Evolutionary conservation across 1,140 invertebrate species (phyloP), one percentile per base, ranked within the genome.

Genomic region (Pogonus chalceus): DNA sequence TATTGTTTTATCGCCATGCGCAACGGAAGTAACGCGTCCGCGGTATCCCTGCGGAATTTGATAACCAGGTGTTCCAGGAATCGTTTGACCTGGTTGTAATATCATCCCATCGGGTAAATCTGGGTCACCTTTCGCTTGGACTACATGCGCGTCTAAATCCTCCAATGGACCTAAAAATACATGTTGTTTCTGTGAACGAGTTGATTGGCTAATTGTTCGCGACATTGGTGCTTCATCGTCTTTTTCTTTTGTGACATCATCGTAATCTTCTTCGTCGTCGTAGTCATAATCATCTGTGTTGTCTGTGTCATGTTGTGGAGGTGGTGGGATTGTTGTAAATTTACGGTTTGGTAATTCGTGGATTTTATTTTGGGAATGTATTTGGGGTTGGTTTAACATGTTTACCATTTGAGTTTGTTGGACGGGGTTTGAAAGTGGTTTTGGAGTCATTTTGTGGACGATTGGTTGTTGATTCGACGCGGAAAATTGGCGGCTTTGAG

Each of bases 41-140:
- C 83, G 74, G 58, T 84, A 82, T n/a, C 82, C 82, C 21, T 72
- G 55, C 1, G 84, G 83, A 53, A 86, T 80, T 16, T 74, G 78
- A 53, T 79, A 84, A 1, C 81, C 82, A 14, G 76, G 72, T 18
- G 74, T 77, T 1, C 79, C 79, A 0, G 79, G 79, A 26, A 85
- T 67, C 12, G 71, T 64, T 58, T 82, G 73, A 20, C 82, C 82
- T 1, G 82, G 76, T 65, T 83, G 75, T 43, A 84, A 72, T 23
- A 80, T 59, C 62, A 73, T 74, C 20, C 71, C 72, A 57, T 76
- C 72, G 51, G 62, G 64, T 2, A 63, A 23, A 52, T 73, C 69
- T 9, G 61, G 59, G 20, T 66, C 68, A 51, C 64, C 57, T 68
- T 22, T 70, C 54, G 64, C 72, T 61, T 78, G 76, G 22, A 70